These are phyloP conservation scores for Peromyscus nudipes DNA, from an alignment of 2,797 vertebrate genomes.

Conservation along the genomic window DNA sequence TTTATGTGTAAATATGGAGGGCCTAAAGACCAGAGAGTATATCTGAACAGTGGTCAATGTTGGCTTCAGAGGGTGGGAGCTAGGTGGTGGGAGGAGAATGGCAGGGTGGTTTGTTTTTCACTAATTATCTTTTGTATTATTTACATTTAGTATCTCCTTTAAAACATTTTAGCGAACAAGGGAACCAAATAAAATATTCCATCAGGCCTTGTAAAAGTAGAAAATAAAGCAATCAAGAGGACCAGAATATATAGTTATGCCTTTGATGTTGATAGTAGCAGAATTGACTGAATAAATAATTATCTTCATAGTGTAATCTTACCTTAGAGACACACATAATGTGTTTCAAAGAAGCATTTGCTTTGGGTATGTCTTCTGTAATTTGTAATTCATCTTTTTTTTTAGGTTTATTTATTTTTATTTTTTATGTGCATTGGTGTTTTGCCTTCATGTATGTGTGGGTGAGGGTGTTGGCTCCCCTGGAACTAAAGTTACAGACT, in stretches of 20 bases:
- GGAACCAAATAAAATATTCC: slow-evolving; percentile 5
- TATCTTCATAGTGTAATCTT: neutral
- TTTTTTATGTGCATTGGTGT: neutral
- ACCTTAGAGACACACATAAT: slow-evolving; percentile 59
- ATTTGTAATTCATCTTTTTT: slow-evolving; percentile 69
- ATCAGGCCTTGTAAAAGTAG: neutral
- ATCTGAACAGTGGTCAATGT: neutral
- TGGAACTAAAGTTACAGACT: neutral
- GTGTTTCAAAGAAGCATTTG: slow-evolving; percentile 63
- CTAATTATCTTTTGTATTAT: neutral
- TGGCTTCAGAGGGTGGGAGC: neutral
- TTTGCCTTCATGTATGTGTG: neutral
- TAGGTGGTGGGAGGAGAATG: neutral
- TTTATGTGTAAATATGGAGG: neutral
- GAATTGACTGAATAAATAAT: slow-evolving; percentile 5
- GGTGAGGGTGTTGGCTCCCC: neutral
- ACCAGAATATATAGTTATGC: neutral
- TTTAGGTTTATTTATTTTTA: neutral
- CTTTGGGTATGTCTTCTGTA: slow-evolving; percentile 58
- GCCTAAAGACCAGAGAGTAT: neutral
- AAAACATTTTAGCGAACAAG: slow-evolving; percentile 52
- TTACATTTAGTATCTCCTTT: neutral
- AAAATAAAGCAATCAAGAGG: slow-evolving; percentile 27
- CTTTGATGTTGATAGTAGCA: slow-evolving; percentile 53
- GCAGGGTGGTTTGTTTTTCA: neutral